phyloP scores from a whole-genome alignment of 2,797 vertebrate genomes.

The Nannoperca obscura region DNA sequence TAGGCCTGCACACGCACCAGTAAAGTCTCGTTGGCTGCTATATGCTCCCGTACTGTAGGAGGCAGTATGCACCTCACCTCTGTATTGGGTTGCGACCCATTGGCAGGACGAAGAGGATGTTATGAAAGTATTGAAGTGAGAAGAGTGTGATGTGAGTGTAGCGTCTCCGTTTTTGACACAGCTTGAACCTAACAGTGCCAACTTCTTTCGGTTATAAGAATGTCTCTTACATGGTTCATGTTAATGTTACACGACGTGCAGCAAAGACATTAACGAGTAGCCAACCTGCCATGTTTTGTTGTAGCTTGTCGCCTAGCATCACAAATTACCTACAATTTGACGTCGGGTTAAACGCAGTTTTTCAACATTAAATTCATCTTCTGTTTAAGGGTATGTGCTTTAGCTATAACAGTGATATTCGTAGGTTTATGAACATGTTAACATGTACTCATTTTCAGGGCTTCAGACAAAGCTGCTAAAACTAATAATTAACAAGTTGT shows the following conservation, averaged over 20 bases:
- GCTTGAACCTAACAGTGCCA: rapidly evolving
- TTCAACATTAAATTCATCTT: neutral
- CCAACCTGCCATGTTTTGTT: neutral
- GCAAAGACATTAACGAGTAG: neutral
- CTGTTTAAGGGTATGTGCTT: neutral
- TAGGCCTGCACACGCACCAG: neutral
- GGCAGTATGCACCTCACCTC: neutral
- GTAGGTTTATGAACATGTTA: too few relatives aligned
- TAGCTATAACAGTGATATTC: too few relatives aligned
- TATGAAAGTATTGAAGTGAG: neutral
- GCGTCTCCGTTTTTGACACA: neutral
- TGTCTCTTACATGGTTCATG: neutral
- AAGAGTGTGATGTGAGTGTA: neutral
- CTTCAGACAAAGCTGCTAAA: neutral
- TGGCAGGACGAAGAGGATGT: neutral
- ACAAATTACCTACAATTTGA: neutral
- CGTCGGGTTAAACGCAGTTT: neutral
- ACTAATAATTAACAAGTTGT: neutral
- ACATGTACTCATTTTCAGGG: too few relatives aligned
- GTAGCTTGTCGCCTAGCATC: conserved; percentile 13
- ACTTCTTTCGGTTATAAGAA: neutral
- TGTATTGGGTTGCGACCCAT: rapidly evolving
- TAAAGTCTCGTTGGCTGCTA: neutral
- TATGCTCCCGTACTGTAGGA: conserved; percentile 10
- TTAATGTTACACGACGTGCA: too few relatives aligned